Percentiles rank a stretch among this genome's conserved stretches.
Conservation (phyloP, 2,888 invertebrate species). For the Diarsia dahlii region DNA sequence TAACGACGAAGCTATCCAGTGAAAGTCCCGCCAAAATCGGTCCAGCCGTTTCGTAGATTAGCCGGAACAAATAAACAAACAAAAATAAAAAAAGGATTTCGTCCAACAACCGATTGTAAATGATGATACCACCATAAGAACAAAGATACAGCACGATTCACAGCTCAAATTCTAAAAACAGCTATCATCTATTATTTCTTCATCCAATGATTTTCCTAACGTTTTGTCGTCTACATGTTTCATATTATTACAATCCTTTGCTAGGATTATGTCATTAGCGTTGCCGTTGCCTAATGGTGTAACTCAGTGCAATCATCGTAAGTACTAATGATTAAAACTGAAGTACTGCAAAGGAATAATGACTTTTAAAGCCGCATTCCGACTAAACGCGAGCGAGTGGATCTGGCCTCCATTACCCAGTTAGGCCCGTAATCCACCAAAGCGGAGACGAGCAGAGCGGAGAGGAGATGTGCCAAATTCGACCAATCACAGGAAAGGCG, state of each 20-base stretch:
- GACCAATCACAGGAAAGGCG: no score
- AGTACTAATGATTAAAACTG: slow-evolving; percentile 27
- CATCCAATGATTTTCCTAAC: slow-evolving; percentile 21
- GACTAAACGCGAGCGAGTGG: background rate
- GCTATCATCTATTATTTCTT: slow-evolving; percentile 41
- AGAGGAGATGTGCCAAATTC: no score
- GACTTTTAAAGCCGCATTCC: slow-evolving; percentile 24
- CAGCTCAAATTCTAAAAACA: slow-evolving; percentile 4
- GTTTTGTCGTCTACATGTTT: slow-evolving; percentile 20
- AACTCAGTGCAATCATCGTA: slow-evolving; percentile 37
- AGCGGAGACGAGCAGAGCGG: no score
- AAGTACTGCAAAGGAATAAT: slow-evolving; percentile 36
- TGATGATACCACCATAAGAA: no score
- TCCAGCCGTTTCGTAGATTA: no score
- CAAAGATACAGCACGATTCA: slow-evolving; percentile 20
- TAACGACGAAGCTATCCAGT: no score
- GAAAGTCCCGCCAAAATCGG: no score
- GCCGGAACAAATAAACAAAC: no score
- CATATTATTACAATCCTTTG: slow-evolving; percentile 29
- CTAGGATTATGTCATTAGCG: slow-evolving; percentile 39
- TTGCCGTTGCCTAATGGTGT: slow-evolving; percentile 47
- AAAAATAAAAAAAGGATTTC: no score
- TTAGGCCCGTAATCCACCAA: no score
- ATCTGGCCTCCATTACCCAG: background rate
- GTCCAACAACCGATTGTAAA: no score